Percentiles rank a stretch among this genome's conserved stretches.
Conservation (phyloP, 2,888 invertebrate genomes). For the Chamaedrilus cognettii region DNA sequence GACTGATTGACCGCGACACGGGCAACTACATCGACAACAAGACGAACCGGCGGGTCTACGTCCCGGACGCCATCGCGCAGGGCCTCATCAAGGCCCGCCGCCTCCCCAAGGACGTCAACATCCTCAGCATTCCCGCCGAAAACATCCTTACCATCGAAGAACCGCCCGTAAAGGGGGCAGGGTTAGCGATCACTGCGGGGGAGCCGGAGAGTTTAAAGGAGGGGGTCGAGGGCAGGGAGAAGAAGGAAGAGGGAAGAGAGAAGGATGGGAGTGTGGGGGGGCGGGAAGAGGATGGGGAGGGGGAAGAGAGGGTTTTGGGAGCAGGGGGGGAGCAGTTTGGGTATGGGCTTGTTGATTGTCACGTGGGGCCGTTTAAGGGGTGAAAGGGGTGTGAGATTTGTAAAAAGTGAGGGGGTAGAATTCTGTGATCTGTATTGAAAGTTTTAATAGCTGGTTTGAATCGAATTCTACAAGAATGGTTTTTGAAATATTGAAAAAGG, state of each 20-base stretch:
- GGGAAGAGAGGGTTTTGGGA: not conserved
- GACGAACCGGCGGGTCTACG: slow-evolving; percentile 34
- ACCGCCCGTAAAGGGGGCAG: not conserved
- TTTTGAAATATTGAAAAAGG: no score
- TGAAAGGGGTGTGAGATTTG: not conserved
- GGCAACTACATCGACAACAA: slow-evolving; percentile 39
- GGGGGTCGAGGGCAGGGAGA: not conserved
- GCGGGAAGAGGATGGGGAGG: not conserved
- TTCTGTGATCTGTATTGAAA: no score
- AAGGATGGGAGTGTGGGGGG: not conserved
- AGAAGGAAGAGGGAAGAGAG: not conserved
- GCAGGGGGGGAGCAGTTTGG: not conserved
- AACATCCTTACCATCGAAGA: slow-evolving; percentile 4
- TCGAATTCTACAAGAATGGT: no score
- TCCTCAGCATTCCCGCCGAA: slow-evolving; percentile 4
- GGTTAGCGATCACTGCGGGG: no score
- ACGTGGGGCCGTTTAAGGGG: not conserved
- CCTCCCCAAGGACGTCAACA: slow-evolving; percentile 4
- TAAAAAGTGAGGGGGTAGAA: no score
- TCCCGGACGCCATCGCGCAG: slow-evolving; percentile 37
- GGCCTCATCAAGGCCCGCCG: slow-evolving; percentile 38
- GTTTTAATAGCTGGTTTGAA: no score
- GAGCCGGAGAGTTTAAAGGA: no score
- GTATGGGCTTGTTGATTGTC: not conserved
- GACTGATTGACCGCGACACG: slow-evolving; percentile 38